phyloP scores from a whole-genome alignment of 2,113 vertebrate genomes.

The Cisticola juncidis region DNA sequence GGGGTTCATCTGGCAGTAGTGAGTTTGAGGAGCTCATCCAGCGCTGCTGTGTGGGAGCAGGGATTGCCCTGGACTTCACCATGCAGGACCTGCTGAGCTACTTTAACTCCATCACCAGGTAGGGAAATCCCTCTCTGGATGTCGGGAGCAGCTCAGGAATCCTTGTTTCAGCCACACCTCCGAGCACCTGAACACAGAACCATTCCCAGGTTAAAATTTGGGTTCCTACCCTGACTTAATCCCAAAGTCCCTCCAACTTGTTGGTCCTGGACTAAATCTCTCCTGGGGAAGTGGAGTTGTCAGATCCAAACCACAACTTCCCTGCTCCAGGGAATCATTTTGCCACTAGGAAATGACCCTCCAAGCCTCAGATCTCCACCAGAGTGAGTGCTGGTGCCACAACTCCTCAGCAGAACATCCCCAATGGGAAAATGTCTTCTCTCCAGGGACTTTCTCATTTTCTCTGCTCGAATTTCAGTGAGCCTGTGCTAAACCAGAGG shows the following conservation, averaged over 20 bases:
- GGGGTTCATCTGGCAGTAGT: not conserved
- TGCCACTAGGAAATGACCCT: not conserved
- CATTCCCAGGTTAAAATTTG: not conserved
- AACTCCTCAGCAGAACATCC: not conserved
- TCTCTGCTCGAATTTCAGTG: not conserved
- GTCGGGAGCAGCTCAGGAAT: not conserved
- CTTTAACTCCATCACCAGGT: slow-evolving; percentile 37
- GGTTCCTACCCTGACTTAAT: not conserved
- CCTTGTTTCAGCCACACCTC: not conserved
- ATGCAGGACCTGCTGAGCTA: slow-evolving; percentile 45
- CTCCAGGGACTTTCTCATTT: not conserved
- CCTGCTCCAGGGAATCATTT: not conserved
- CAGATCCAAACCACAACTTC: not conserved
- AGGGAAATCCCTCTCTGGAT: not conserved
- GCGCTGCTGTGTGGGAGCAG: slow-evolving; percentile 15
- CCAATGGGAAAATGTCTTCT: not conserved
- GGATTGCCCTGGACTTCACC: slow-evolving; percentile 49
- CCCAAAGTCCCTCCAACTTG: rapidly evolving
- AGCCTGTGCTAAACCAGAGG: not conserved
- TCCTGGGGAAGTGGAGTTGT: not conserved
- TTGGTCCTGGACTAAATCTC: not conserved
- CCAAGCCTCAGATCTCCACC: not conserved
- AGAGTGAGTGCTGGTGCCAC: rapidly evolving
- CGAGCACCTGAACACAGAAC: not conserved
- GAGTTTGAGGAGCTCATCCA: slow-evolving; percentile 47